Evolutionary conservation across 1,140 invertebrate genomes (phyloP).

Genomic region (Anoplophora glabripennis): DNA sequence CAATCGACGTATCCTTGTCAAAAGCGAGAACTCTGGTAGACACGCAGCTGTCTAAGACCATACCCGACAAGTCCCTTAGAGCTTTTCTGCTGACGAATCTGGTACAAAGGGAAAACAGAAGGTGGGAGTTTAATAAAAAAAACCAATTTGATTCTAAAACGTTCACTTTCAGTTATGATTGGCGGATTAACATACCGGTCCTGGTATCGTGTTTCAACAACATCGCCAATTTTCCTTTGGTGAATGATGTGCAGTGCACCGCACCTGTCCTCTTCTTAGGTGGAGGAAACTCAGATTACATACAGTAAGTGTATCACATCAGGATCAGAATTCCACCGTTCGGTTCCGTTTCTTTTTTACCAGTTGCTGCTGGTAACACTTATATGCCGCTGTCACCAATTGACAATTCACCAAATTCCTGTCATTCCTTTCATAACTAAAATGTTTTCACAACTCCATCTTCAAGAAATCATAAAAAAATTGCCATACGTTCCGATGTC

Average conservation of each 20-base stretch:
- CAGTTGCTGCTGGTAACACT: no score
- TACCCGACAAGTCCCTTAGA: conserved; percentile 51
- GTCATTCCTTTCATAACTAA: no score
- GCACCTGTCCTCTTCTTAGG: conserved; percentile 79
- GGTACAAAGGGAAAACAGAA: conserved; percentile 32
- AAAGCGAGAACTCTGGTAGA: conserved; percentile 63
- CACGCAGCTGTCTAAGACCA: conserved; percentile 50
- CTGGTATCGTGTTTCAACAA: conserved; percentile 48
- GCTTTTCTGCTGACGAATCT: conserved; percentile 56
- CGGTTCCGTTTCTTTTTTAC: no score
- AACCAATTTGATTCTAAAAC: background rate
- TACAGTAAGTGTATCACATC: conserved; percentile 57
- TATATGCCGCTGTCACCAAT: no score
- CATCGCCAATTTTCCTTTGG: conserved; percentile 61
- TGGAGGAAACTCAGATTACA: conserved; percentile 74
- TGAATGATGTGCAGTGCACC: conserved; percentile 55
- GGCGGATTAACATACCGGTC: conserved; percentile 48
- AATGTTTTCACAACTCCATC: no score
- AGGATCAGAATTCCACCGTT: no score
- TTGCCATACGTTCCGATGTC: no score
- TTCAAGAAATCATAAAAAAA: no score
- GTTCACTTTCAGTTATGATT: conserved; percentile 37
- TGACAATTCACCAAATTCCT: no score
- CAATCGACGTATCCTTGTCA: conserved; percentile 59
- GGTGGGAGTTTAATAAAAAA: conserved; percentile 1